Conservation (phyloP, 2,113 vertebrate species). For the Erythrolamprus reginae region DNA sequence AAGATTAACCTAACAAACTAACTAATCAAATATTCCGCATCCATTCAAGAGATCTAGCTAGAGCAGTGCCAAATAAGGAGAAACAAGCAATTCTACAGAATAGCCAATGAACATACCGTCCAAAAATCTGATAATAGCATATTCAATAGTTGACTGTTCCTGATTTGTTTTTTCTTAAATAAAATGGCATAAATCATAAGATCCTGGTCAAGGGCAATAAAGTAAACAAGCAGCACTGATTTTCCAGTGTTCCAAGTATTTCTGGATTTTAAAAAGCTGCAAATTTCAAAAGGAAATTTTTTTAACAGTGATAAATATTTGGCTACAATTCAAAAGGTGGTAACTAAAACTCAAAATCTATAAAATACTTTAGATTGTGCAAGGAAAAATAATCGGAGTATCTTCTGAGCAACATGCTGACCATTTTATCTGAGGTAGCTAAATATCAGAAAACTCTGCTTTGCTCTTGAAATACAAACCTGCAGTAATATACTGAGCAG, state of each 20-base stretch:
- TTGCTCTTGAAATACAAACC: constrained; percentile 69
- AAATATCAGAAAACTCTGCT: background rate
- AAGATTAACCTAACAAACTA: constrained; percentile 21
- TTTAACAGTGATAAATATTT: background rate
- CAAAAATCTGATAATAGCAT: constrained; percentile 58
- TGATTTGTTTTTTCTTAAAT: constrained; percentile 64
- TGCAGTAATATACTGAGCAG: constrained; percentile 97
- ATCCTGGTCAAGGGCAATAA: constrained; percentile 61
- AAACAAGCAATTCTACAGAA: constrained; percentile 45
- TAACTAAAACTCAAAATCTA: background rate
- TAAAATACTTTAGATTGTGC: background rate
- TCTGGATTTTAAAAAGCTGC: background rate
- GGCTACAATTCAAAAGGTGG: background rate
- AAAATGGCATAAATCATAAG: constrained; percentile 62
- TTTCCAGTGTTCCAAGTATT: constrained; percentile 32
- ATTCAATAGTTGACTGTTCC: constrained; percentile 60
- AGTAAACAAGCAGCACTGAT: constrained; percentile 59
- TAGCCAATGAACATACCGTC: constrained; percentile 63
- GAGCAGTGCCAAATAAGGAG: constrained; percentile 32
- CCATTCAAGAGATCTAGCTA: constrained; percentile 46
- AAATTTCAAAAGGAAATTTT: background rate
- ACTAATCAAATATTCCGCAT: constrained; percentile 19
- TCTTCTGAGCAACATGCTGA: background rate
- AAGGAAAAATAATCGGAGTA: background rate
- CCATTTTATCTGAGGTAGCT: constrained; percentile 13